Evolutionary conservation across 1,140 invertebrate species (phyloP), one percentile per base, ranked within the genome.

Genomic region (Drosophila persimilis): DNA sequence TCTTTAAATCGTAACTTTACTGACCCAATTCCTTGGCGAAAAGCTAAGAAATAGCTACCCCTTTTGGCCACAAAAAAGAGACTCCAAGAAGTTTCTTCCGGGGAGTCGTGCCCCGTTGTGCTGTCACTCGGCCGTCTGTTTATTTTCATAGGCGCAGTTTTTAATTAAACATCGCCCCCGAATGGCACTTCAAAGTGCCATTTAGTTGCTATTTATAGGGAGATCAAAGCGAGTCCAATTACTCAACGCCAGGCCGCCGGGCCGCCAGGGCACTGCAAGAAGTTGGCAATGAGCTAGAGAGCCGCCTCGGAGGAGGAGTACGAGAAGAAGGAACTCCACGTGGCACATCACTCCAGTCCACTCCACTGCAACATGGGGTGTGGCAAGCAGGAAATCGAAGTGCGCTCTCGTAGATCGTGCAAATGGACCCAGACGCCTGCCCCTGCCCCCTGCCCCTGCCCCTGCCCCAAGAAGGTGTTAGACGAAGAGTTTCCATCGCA

Each of bases 281-380:
- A 81, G 70, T 77, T 78, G 83, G 74, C 83, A 86, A 86, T 86
- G 83, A 83, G 83, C 83, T 88, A 88, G 74, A 86, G 83, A 86
- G 73, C 83, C 83, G 78, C 77, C 59, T 35, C 47, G 43, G 9
- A 31, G 56, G 9, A 17, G 13, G 31, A 41, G 24, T 39, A 20
- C 20, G 7, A 31, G 11, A 35, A 35, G 51, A 62, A 46, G 58
- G n/a, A 53, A 26, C 47, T 44, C n/a, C 31, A 26, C 24, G 24
- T 26, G 5, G 24, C 48, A 63, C 41, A 22, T 58, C 52, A 63
- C 41, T 58, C 50, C 41, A 48, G 17, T 15, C 31, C 45, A 48
- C 66, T 86, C 73, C 35, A 2, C 35, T 39, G 35, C 31, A 35
- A 35, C 3, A 9, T 35, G 31, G 31, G 80, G 67, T 58, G 80